Percentiles rank a stretch among this genome's conserved stretches.
These are phyloP conservation scores for Cephalopachus bancanus DNA, from an alignment of 2,797 vertebrate species.

Conservation along the genomic window DNA sequence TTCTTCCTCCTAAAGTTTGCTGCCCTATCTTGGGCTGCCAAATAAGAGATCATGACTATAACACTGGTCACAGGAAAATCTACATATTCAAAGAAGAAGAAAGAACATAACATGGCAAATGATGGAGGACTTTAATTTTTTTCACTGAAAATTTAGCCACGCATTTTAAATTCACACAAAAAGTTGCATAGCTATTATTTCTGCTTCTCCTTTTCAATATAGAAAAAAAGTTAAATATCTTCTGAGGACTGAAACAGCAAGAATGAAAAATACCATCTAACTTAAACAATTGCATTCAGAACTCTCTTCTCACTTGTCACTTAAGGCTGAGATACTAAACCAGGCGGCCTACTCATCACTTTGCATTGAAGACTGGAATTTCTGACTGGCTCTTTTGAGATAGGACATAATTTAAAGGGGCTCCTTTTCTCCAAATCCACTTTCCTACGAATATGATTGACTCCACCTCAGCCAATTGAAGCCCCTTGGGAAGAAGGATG, in stretches of 20 bases:
- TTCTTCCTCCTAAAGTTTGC: not conserved
- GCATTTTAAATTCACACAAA: conserved; percentile 1
- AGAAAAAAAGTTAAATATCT: not conserved
- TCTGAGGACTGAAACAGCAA: not conserved
- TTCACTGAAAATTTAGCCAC: not conserved
- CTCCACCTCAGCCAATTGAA: not conserved
- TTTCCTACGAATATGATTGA: not conserved
- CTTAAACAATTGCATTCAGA: not conserved
- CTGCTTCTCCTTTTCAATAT: not conserved
- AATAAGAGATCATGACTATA: not conserved
- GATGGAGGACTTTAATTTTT: not conserved
- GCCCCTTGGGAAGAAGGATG: not conserved
- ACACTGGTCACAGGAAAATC: conserved; percentile 39
- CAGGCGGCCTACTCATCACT: not conserved
- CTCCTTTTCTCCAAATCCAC: not conserved
- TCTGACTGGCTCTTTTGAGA: not conserved
- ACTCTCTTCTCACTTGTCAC: not conserved
- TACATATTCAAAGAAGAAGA: not conserved
- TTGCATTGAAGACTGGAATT: not conserved
- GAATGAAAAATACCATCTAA: not conserved
- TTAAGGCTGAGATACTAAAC: not conserved
- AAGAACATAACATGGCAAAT: not conserved
- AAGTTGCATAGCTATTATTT: not conserved
- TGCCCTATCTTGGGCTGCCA: not conserved
- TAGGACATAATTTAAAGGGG: not conserved